Conservation (phyloP, 1,140 invertebrate species). For the Drosophila persimilis region DNA sequence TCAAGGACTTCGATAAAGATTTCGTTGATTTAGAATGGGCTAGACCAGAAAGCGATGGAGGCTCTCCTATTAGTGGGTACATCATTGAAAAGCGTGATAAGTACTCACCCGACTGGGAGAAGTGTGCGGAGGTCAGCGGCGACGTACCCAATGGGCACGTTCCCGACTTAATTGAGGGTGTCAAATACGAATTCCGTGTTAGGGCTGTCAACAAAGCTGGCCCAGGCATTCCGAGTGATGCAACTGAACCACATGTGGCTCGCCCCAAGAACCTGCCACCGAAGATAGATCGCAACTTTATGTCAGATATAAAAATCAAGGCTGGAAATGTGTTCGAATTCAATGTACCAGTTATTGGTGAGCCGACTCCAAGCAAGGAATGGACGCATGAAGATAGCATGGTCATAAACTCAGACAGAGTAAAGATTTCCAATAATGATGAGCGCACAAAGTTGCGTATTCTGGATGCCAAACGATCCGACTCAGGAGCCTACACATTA, state of each 20-base stretch:
- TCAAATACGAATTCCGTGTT: conserved; percentile 96
- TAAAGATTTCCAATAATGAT: conserved; percentile 93
- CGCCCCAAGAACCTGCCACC: conserved; percentile 95
- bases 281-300: conserved; percentile 96
- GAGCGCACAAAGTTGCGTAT: conserved; percentile 94
- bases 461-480: conserved; percentile 93
- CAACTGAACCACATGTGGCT: conserved; percentile 94
- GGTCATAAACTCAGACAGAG: conserved; percentile 90
- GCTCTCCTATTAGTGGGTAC: conserved; percentile 95
- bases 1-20: conserved; percentile 96
- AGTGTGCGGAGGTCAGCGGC: conserved; percentile 92
- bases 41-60: conserved; percentile 93
- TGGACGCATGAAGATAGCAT: conserved; percentile 94
- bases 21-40: conserved; percentile 98
- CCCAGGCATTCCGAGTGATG: conserved; percentile 94
- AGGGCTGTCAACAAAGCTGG: conserved; percentile 97
- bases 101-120: conserved; percentile 93
- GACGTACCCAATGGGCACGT: conserved; percentile 93
- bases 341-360: conserved; percentile 96
- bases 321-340: conserved; percentile 97
- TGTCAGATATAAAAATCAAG: conserved; percentile 95
- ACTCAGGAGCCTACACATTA: conserved; percentile 95
- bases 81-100: conserved; percentile 98
- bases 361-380: conserved; percentile 96
- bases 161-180: conserved; percentile 94